Conservation (phyloP, 2,797 vertebrate species). For the Agapornis canus region DNA sequence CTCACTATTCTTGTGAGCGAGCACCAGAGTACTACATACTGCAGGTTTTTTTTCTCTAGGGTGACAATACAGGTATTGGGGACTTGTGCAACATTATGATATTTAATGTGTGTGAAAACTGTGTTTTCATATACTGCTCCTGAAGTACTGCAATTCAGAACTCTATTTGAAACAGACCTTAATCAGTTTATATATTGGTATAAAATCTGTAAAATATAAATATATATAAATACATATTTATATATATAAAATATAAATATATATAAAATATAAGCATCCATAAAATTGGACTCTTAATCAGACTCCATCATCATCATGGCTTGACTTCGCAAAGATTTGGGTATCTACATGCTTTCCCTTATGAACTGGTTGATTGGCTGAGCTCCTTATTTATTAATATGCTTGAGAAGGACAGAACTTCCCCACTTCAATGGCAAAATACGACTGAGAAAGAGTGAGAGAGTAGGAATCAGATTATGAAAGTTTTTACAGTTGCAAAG, state of each 20-base stretch:
- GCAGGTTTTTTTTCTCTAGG: not conserved
- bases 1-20: not conserved
- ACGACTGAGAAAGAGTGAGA: not conserved
- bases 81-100: not conserved
- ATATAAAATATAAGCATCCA: not conserved
- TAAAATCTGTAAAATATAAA: not conserved
- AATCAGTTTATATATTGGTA: not conserved
- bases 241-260: too few relatives aligned
- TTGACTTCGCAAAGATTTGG: not conserved
- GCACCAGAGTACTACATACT: accelerated
- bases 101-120: not conserved
- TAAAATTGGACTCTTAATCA: not conserved
- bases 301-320: too few relatives aligned
- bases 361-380: not conserved
- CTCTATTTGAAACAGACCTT: not conserved
- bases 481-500: not conserved
- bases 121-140: not conserved
- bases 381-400: not conserved
- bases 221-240: not conserved
- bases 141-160: not conserved
- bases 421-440: not conserved
- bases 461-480: not conserved
- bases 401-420: not conserved
- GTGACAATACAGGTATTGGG: not conserved
- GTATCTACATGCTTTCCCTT: not conserved